phyloP scores from a whole-genome alignment of 1,140 invertebrate species.

The Episyrphus balteatus region DNA sequence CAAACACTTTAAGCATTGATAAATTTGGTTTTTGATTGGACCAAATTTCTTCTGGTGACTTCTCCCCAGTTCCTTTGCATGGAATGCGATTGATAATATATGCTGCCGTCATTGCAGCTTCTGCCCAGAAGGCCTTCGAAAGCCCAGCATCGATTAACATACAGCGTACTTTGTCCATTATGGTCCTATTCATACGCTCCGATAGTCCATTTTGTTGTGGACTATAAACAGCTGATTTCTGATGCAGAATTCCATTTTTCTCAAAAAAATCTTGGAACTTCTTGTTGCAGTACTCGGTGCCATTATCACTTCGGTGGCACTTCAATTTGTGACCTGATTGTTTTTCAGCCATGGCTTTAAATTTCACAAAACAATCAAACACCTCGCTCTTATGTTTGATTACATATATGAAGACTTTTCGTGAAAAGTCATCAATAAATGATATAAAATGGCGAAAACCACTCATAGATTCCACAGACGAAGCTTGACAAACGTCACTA shows the following conservation, averaged over 20 bases:
- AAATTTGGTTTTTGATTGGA: conserved; percentile 7
- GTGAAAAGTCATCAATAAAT: conserved; percentile 21
- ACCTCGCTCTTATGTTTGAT: conserved; percentile 20
- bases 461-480: conserved; percentile 15
- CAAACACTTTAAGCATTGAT: conserved; percentile 33
- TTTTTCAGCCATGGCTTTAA: conserved; percentile 20
- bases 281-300: conserved; percentile 14
- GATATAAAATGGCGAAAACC: conserved; percentile 16
- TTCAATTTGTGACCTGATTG: conserved; percentile 15
- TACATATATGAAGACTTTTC: conserved; percentile 17
- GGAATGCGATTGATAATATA: conserved; percentile 3
- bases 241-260: conserved; percentile 3
- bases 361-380: conserved; percentile 12
- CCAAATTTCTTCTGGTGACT: conserved; percentile 3
- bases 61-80: not conserved
- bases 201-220: not conserved
- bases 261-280: conserved; percentile 14
- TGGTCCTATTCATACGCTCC: conserved; percentile 1
- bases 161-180: conserved; percentile 4
- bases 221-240: conserved; percentile 13
- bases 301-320: conserved; percentile 19
- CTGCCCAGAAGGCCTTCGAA: not conserved
- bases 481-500: conserved; percentile 33
- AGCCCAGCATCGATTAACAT: conserved; percentile 2
- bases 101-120: not conserved